Base-by-base conservation (phyloP, 2,888 invertebrate genomes). In the Mantis religiosa region DNA sequence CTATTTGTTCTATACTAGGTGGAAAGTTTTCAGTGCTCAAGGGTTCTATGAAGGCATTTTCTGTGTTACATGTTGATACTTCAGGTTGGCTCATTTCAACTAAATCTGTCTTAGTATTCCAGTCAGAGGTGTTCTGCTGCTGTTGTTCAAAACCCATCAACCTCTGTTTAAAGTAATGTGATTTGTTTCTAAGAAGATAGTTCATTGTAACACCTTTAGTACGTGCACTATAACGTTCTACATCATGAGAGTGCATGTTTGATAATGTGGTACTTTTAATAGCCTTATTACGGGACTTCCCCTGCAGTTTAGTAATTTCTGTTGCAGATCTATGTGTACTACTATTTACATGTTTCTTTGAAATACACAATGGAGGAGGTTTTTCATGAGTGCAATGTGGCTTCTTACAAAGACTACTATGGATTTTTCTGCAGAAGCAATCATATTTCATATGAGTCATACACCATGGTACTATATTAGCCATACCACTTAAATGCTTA, bases 381-480 rank as follows among this genome's bases (percentile, higher is more conserved):
- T 30, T 86, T 20, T 71, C 28, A 25, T 81, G 12, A 81, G 54
- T 7, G 25, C 25, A 28, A 81, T 81, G 47, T 28, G 81, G 28
- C 47, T 47, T 71, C 30, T 81, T 86, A 8, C 28, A 81, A 71
- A n/a, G 14, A 30, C 81, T 86, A 8, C 25, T 6, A n/a, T 41
- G 34, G 34, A 82, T 41, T 34, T 95, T 94, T 90, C 94, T 94
- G 91, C 96, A 96, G 92, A 95, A 95, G 92, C 96, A 96, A 91
- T 95, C 95, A 91, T 96, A 96, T 86, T 95, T 92, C 91, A 94
- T 93, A 91, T 96, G 96, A 3, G 95, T 93, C 94, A 96, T 95
- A 91, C 96, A 96, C 94, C 94, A 96, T 0, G 95, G 95, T 90
- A 95, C 94, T 85, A 96, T 91, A 88, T 28, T 82, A 54, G 85